Base-by-base conservation (phyloP, 2,888 invertebrate genomes). In the Crossocerus cetratus region DNA sequence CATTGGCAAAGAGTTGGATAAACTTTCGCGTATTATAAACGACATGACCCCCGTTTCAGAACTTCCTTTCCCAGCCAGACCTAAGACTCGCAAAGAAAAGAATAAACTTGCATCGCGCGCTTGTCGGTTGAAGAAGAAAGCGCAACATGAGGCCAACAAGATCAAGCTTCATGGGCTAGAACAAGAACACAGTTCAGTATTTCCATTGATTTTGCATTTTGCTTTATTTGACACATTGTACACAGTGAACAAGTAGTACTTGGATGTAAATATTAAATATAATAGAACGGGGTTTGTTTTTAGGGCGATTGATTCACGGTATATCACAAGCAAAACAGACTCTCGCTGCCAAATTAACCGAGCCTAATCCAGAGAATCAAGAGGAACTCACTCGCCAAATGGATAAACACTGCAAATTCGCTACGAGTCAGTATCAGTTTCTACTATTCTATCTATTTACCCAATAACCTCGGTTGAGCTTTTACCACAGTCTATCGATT, bases 71-170 rank as follows among this genome's bases (percentile, higher is more conserved):
- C 96, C 96, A 86, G 94, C 96, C 42, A 92, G 97, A 80, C 96
- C 97, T 13, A 97, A 96, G 89, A 97, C 97, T n/a, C 93, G 98
- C 66, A 98, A 98, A 90, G 99, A 99, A 90, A 99, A 99, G 90
- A 99, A 99, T 90, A 99, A 99, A 91, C 92, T 99, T 66, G 99
- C 99, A 11, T 99, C 99, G 0, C 94, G 99, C 75, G 99, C 98
- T 43, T 99, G 99, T 90, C 94, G 99, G 44, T 92, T 99, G 86
- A 99, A 99, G 93, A 99, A 99, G 91, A 99, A 99, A 91, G 99
- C 99, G 3, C 99, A 99, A 89, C 99, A 99, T 90, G 99, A 99
- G 91, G 99, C 99, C 2, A 99, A 99, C 89, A 99, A 99, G 91
- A 94, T 99, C 67, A 99, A 99, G 91, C 91, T 99, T 2, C 96